Evolutionary conservation across 2,797 vertebrate genomes (phyloP).

Genomic region (Chrosomus eos): DNA sequence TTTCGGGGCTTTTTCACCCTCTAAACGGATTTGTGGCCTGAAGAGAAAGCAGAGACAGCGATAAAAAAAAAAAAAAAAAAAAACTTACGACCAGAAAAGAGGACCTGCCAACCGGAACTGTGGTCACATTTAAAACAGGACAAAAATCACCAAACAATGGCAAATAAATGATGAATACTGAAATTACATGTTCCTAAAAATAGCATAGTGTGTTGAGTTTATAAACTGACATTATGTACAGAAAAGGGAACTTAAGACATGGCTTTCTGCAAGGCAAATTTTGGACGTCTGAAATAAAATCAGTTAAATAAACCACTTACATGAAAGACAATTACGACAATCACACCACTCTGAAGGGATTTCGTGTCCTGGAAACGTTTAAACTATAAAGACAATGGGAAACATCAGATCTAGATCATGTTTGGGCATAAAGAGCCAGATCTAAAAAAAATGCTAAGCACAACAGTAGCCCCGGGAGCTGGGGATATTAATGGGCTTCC

Average conservation of each 20-base stretch:
- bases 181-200: slow-evolving; percentile 13
- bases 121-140: slow-evolving; percentile 16
- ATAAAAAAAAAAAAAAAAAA: not conserved
- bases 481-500: slow-evolving; percentile 74
- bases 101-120: slow-evolving; percentile 13
- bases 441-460: slow-evolving; percentile 74
- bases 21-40: slow-evolving; percentile 20
- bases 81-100: slow-evolving; percentile 3
- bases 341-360: slow-evolving; percentile 75
- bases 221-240: slow-evolving; percentile 16
- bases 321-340: slow-evolving; percentile 69
- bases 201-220: slow-evolving; percentile 9
- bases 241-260: not conserved
- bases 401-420: slow-evolving; percentile 70
- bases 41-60: not conserved
- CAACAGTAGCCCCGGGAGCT: slow-evolving; percentile 73
- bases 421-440: slow-evolving; percentile 63
- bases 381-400: slow-evolving; percentile 66
- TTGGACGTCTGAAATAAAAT: slow-evolving; percentile 44
- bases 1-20: not conserved
- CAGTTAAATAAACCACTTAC: slow-evolving; percentile 63
- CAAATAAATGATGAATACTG: slow-evolving; percentile 45
- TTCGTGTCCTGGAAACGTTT: slow-evolving; percentile 69
- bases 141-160: slow-evolving; percentile 8
- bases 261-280: not conserved